Evolutionary conservation across 1,140 invertebrate genomes (phyloP).

Genomic region (Pachyrhynchus sulphureomaculatus): DNA sequence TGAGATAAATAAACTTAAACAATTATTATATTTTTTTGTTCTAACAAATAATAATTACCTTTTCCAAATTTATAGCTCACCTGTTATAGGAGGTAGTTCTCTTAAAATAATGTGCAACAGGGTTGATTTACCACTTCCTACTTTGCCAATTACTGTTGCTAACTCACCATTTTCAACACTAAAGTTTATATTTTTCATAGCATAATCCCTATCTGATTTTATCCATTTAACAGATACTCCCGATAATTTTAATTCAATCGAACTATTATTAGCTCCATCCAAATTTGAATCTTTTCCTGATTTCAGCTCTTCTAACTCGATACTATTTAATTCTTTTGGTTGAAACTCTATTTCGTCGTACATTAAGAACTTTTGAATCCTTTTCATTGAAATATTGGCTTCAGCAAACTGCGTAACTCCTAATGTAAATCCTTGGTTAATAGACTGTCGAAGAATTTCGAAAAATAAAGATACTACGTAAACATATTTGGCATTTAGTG

Average conservation of each 20-base stretch:
- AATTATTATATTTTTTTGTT: too few relatives aligned
- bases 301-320: background rate
- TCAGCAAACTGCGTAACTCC: conserved; percentile 61
- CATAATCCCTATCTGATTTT: conserved; percentile 54
- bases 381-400: conserved; percentile 64
- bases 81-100: too few relatives aligned
- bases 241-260: conserved; percentile 47
- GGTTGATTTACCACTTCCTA: conserved; percentile 78
- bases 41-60: too few relatives aligned
- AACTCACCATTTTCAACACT: conserved; percentile 57
- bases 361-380: conserved; percentile 63
- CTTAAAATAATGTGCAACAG: conserved; percentile 55
- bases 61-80: too few relatives aligned
- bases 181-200: conserved; percentile 59
- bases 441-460: conserved; percentile 66
- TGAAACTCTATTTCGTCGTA: conserved; percentile 34
- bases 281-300: background rate
- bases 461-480: conserved; percentile 70
- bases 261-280: background rate
- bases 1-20: too few relatives aligned
- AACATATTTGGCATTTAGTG: conserved; percentile 73
- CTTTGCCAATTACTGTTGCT: conserved; percentile 67
- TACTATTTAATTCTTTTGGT: background rate
- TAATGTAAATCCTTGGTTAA: conserved; percentile 72
- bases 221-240: conserved; percentile 64